Percentiles rank a stretch among this genome's conserved stretches.
phyloP scores from a whole-genome alignment of 2,888 invertebrate species.

The Oscheius myriophilus region DNA sequence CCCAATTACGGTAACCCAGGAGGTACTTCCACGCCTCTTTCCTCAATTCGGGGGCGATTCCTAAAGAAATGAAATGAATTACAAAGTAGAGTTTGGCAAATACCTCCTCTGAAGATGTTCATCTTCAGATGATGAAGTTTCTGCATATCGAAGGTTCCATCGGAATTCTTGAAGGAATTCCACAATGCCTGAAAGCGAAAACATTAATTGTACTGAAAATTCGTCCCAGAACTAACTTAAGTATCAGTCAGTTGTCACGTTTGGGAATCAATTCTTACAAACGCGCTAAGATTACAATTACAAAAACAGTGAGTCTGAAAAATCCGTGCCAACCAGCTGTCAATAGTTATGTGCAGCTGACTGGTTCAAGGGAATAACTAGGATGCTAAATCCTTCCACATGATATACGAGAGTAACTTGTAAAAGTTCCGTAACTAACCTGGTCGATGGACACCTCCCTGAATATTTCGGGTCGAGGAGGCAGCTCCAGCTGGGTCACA shows the following conservation, averaged over 20 bases:
- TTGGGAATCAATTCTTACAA: no score
- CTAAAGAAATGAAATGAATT: background rate
- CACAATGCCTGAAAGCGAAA: constrained; percentile 74
- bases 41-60: constrained; percentile 75
- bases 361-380: no score
- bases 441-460: constrained; percentile 79
- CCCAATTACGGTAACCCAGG: constrained; percentile 87
- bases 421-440: constrained; percentile 16
- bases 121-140: constrained; percentile 83
- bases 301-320: no score
- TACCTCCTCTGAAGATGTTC: constrained; percentile 76
- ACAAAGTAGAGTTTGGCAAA: background rate
- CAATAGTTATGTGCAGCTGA: no score
- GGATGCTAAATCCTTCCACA: no score
- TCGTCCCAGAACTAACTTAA: no score
- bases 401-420: no score
- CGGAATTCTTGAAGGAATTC: constrained; percentile 82
- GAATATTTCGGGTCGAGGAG: constrained; percentile 79
- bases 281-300: no score
- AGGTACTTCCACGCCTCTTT: constrained; percentile 93
- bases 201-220: constrained; percentile 32
- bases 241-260: background rate
- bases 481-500: constrained; percentile 75
- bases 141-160: constrained; percentile 80
- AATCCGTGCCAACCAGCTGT: no score